Evolutionary conservation across 2,888 invertebrate genomes (phyloP).

Genomic region (Andrena minutula): DNA sequence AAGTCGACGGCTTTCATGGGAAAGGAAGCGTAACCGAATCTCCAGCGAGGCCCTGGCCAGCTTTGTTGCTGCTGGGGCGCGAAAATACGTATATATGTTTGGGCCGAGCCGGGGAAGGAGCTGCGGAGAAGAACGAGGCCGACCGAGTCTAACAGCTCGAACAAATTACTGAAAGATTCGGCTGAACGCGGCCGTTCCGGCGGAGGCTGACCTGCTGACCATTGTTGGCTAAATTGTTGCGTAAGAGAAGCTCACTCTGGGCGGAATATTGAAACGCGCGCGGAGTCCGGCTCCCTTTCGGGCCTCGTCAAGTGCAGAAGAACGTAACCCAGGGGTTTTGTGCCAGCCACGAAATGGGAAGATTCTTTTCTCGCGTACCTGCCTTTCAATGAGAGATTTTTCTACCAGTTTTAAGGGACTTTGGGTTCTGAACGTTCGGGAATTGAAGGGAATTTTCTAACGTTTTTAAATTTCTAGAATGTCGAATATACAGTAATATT

Average conservation of each 20-base stretch:
- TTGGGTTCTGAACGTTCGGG: neutral
- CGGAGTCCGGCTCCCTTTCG: conserved; percentile 6
- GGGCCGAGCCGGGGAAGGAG: neutral
- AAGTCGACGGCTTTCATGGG: conserved; percentile 60
- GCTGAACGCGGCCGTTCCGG: conserved; percentile 68
- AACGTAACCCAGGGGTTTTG: conserved; percentile 6
- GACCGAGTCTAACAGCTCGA: conserved; percentile 63
- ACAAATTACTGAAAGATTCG: conserved; percentile 74
- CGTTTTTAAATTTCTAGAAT: neutral
- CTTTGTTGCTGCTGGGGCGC: conserved; percentile 29
- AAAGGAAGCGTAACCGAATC: conserved; percentile 72
- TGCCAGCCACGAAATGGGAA: neutral
- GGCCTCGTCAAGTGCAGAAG: conserved; percentile 7
- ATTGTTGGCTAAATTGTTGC: conserved; percentile 77
- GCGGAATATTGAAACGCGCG: conserved; percentile 52
- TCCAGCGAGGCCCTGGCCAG: conserved; percentile 46
- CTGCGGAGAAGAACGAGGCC: conserved; percentile 46
- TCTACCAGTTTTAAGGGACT: neutral
- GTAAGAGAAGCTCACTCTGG: conserved; percentile 38
- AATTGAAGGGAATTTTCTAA: neutral
- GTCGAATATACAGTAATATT: neutral
- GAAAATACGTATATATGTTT: conserved; percentile 48
- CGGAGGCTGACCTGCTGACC: conserved; percentile 66
- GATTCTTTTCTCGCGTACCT: conserved; percentile 2
- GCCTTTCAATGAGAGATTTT: conserved; percentile 7